Percentiles rank a stretch among this genome's conserved stretches.
Conservation (phyloP, 2,113 vertebrate genomes). For the Lagopus muta region DNA sequence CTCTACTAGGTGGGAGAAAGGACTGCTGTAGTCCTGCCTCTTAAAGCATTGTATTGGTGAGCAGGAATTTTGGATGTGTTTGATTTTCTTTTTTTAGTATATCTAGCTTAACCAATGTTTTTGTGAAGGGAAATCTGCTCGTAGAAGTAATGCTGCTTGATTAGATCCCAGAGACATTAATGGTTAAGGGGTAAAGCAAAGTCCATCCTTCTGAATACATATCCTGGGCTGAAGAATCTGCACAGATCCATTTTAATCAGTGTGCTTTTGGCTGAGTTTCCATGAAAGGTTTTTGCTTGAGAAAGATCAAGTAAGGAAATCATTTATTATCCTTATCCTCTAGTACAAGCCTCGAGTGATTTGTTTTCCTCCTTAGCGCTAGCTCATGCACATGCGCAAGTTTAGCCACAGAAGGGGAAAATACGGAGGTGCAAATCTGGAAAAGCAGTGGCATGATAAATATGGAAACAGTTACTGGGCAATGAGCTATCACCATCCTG, state of each 20-base stretch:
- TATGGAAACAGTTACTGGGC: not conserved
- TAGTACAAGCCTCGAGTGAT: not conserved
- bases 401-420: not conserved
- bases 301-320: not conserved
- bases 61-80: not conserved
- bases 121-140: not conserved
- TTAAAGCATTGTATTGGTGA: not conserved
- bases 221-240: not conserved
- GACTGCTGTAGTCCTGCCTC: not conserved
- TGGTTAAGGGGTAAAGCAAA: not conserved
- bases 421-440: not conserved
- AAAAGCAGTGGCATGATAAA: not conserved
- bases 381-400: not conserved
- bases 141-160: not conserved
- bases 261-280: not conserved
- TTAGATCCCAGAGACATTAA: not conserved
- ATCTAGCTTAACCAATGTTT: not conserved
- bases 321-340: not conserved
- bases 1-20: not conserved
- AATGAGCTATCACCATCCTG: not conserved
- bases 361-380: not conserved
- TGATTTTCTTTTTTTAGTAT: not conserved
- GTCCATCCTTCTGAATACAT: not conserved
- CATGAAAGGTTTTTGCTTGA: not conserved
- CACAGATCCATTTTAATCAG: accelerated